Percentiles rank a stretch among this genome's conserved stretches.
Conservation (phyloP, 1,140 invertebrate genomes). For the Atta texana region DNA sequence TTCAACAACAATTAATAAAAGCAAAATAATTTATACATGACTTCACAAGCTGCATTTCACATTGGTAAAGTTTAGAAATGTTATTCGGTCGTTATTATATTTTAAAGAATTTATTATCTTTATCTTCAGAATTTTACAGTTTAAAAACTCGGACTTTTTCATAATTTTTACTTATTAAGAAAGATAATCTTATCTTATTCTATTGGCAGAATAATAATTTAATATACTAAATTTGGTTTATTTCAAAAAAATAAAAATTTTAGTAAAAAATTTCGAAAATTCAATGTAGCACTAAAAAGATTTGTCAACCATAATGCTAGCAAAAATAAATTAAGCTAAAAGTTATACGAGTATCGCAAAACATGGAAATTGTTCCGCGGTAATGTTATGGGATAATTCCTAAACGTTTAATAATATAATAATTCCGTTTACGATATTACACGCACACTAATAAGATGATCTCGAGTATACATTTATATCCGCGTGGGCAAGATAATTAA, state of each 20-base stretch:
- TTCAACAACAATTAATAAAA: neutral
- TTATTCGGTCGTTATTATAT: neutral
- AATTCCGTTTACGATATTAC: slow-evolving; percentile 15
- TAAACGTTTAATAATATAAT: slow-evolving; percentile 43
- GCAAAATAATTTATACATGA: neutral
- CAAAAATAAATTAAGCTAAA: neutral
- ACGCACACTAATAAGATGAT: slow-evolving; percentile 32
- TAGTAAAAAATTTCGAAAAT: neutral
- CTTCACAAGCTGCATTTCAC: neutral
- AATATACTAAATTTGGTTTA: neutral
- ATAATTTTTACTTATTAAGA: neutral
- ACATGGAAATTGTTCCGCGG: slow-evolving; percentile 20
- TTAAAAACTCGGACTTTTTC: neutral
- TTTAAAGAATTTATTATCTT: neutral
- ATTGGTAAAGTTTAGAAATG: neutral
- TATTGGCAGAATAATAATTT: neutral
- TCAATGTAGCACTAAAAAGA: neutral
- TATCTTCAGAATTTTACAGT: neutral
- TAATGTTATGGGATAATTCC: slow-evolving; percentile 22
- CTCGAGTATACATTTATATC: slow-evolving; percentile 40
- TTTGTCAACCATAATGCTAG: neutral
- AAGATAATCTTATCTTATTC: too few species aligned
- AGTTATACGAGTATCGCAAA: too few species aligned
- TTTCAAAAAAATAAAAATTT: neutral
- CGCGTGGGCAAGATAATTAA: slow-evolving; percentile 38